A percentile compares a stretch with the other conserved stretches of the same genome.
phyloP scores from a whole-genome alignment of 2,113 vertebrate genomes.

The Mastomys natalensis region DNA sequence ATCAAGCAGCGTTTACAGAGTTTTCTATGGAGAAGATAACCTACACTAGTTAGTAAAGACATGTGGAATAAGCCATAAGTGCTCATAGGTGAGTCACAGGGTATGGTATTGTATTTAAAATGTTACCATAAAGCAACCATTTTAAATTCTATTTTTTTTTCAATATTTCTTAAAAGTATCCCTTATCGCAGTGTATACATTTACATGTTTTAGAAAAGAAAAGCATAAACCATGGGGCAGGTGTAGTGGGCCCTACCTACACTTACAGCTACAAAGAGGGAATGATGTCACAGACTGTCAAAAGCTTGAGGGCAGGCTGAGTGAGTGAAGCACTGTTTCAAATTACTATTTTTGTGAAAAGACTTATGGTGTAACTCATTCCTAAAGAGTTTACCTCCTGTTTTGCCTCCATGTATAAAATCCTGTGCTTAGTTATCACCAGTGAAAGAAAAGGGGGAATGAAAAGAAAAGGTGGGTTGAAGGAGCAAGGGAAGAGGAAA shows the following conservation, averaged over 20 bases:
- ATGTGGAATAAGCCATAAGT: not conserved
- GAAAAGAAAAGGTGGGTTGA: no score
- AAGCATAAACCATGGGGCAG: not conserved
- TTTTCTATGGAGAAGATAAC: not conserved
- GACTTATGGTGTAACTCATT: no score
- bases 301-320: no score
- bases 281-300: not conserved
- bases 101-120: not conserved
- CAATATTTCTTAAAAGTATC: not conserved
- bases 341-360: not conserved
- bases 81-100: not conserved
- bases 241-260: no score
- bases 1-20: not conserved
- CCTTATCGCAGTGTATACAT: not conserved
- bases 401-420: not conserved
- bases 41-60: not conserved
- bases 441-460: not conserved
- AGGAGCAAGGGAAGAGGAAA: no score
- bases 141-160: conserved; percentile 21
- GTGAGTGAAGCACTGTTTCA: not conserved
- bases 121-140: not conserved
- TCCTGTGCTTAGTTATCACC: not conserved
- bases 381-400: not conserved
- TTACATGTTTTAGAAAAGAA: not conserved
- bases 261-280: not conserved